Percentiles rank a stretch among this genome's conserved stretches.
These are phyloP conservation scores for Akabosia matsudoensis DNA, from an alignment of 1,140 invertebrate genomes.

Conservation along the genomic window DNA sequence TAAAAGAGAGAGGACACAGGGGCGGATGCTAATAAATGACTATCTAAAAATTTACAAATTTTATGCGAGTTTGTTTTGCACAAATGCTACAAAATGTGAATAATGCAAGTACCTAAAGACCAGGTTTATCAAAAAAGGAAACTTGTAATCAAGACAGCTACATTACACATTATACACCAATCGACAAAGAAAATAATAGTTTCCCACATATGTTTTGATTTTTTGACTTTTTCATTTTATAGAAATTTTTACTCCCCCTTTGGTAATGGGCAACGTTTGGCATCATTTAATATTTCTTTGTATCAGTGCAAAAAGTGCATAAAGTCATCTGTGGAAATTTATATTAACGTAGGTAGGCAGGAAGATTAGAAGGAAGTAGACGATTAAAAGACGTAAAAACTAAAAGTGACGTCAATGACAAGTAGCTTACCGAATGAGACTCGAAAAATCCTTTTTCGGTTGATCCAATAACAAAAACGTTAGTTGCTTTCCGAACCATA, in stretches of 20 bases:
- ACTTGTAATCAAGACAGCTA: too few relatives aligned
- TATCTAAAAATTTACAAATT: background rate
- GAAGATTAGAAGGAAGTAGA: too few relatives aligned
- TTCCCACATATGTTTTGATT: background rate
- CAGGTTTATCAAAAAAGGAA: constrained; percentile 19
- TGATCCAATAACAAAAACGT: constrained; percentile 50
- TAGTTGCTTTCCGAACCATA: constrained; percentile 48
- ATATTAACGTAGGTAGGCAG: too few relatives aligned
- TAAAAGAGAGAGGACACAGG: background rate
- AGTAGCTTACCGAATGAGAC: constrained; percentile 40
- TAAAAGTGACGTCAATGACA: background rate
- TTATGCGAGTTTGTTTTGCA: background rate
- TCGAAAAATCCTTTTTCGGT: constrained; percentile 51
- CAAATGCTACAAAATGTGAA: background rate
- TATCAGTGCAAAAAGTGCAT: too few relatives aligned
- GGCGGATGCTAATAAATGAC: background rate
- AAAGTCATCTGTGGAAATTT: too few relatives aligned
- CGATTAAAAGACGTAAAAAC: too few relatives aligned
- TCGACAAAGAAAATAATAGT: too few relatives aligned
- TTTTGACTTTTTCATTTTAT: background rate
- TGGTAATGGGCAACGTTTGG: too few relatives aligned
- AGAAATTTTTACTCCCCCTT: too few relatives aligned
- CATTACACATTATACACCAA: too few relatives aligned
- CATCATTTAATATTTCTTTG: too few relatives aligned
- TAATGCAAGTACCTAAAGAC: background rate